Evolutionary conservation across 2,113 vertebrate species (phyloP), one percentile per base, ranked within the genome.

Genomic region (Tachysurus vachellii): DNA sequence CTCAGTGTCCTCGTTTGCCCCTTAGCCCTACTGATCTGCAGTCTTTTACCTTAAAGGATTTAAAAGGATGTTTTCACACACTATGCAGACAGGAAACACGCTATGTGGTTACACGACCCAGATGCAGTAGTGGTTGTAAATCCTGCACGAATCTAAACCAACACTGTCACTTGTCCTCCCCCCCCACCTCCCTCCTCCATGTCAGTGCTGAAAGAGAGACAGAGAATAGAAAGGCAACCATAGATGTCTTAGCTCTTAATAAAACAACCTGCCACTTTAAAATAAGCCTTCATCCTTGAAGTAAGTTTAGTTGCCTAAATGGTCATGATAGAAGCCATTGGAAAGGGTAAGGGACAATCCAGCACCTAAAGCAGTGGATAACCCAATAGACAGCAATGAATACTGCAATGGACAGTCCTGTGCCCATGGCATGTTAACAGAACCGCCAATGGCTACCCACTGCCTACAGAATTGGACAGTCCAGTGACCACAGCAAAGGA

Each of bases 31-130:
- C 19, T 36, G 76, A 13, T 31, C 71, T 83, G 62, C 19, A 62
- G 36, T 26, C 56, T 54, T 8, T 73, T 75, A 44, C 68, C 86
- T 87, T 82, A 75, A 64, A 76, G 66, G 12, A 17, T 83, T 68
- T 83, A 77, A 89, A 83, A 83, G 71, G 71, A 86, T 64, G 85
- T 70, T 62, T 88, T 86, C 84, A 86, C 57, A 86, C 80, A 79
- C 50, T 16, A n/a, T 50, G 11, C 59, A 59, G n/a, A 83, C 83
- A 86, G 81, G 86, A 90, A 88, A 79, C 80, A 88, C 66, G 56
- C 79, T 36, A 47, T 61, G 31, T 66, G 56, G 64, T 80, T 57
- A 61, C 54, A 81, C 44, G 44, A 88, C 86, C 68, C 50, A 76
- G 36, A 79, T 89, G 85, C 70, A 64, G 44, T 66, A 44, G 64